phyloP scores from a whole-genome alignment of 2,113 vertebrate genomes.

The Pseudorectes ferrugineus region DNA sequence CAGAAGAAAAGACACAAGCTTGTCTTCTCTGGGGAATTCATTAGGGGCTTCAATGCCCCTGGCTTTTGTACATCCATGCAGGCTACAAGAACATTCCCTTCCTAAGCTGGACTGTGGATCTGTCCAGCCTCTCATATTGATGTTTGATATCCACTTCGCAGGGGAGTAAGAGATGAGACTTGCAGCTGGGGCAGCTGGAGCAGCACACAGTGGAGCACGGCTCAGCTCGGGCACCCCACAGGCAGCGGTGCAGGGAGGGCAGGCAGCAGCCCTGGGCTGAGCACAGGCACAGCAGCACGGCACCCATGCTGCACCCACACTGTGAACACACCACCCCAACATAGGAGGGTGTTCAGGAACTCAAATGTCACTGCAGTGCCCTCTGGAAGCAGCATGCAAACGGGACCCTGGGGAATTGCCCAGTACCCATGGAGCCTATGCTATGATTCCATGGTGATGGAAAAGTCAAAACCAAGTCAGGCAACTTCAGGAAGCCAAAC shows the following conservation, averaged over 20 bases:
- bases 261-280: not conserved
- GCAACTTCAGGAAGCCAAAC: not conserved
- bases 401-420: accelerated
- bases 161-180: not conserved
- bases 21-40: not conserved
- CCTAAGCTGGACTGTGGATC: not conserved
- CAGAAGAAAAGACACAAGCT: not conserved
- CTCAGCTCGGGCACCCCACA: not conserved
- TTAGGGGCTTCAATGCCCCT: not conserved
- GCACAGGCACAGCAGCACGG: not conserved
- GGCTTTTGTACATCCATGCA: not conserved
- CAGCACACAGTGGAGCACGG: not conserved
- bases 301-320: accelerated
- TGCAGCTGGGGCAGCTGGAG: not conserved
- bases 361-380: too few relatives aligned
- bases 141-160: not conserved
- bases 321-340: accelerated
- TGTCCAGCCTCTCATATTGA: not conserved
- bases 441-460: not conserved
- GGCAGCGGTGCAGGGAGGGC: accelerated
- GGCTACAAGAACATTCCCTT: not conserved
- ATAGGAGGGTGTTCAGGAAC: not conserved
- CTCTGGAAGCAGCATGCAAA: not conserved
- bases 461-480: not conserved
- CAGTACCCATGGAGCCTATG: not conserved